phyloP scores from a whole-genome alignment of 2,113 vertebrate genomes.

The Xiphophorus maculatus region DNA sequence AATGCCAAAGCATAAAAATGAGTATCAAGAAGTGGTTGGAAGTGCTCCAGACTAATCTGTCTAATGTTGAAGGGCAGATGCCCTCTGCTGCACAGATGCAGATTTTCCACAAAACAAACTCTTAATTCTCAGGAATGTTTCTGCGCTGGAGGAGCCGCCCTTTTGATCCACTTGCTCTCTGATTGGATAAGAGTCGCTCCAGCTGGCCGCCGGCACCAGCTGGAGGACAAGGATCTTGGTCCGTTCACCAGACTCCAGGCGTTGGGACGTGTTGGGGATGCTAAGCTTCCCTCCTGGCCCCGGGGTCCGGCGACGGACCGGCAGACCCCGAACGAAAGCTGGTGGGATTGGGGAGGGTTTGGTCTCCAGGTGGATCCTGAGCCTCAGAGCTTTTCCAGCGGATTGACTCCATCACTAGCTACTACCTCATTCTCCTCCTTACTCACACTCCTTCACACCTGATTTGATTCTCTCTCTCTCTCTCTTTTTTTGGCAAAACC shows the following conservation, averaged over 20 bases:
- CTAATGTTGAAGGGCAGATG: too few relatives aligned
- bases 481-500: conserved; percentile 2
- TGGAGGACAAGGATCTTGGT: conserved; percentile 21
- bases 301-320: conserved; percentile 23
- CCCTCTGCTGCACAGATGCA: too few relatives aligned
- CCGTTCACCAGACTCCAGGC: background rate
- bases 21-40: too few relatives aligned
- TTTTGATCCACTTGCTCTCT: conserved; percentile 17
- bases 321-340: background rate
- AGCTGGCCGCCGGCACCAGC: conserved; percentile 55
- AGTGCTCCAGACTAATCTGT: too few relatives aligned
- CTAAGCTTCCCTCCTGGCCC: conserved; percentile 9
- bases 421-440: conserved; percentile 44
- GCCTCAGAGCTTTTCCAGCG: conserved; percentile 38
- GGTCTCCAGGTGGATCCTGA: background rate
- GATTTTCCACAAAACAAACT: conserved; percentile 15
- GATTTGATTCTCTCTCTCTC: conserved; percentile 13
- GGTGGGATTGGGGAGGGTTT: background rate
- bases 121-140: conserved; percentile 5
- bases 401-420: conserved; percentile 52
- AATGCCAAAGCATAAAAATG: too few relatives aligned
- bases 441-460: background rate
- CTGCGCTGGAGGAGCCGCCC: background rate
- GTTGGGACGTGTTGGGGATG: background rate
- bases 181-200: conserved; percentile 40